Evolutionary conservation across 30 jellyfish, hydroid and myxozoan genomes (phyloP).

Genomic region (Cassiopea xamachana): DNA sequence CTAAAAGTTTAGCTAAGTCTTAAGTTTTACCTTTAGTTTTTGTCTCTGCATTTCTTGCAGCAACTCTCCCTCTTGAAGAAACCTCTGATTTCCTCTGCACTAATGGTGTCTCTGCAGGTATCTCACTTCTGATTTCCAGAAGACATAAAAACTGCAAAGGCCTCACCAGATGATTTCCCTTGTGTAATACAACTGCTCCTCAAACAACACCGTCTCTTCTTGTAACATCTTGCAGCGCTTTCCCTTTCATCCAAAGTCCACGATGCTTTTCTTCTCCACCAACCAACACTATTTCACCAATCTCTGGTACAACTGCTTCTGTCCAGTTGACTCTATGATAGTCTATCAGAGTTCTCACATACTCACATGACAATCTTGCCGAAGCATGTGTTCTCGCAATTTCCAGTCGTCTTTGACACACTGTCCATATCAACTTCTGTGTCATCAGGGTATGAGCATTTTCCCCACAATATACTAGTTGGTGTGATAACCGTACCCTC

Average conservation of each 20-base stretch:
- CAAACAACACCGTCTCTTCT: slow-evolving; percentile 53
- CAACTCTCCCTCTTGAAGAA: slow-evolving; percentile 21
- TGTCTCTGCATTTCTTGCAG: slow-evolving; percentile 37
- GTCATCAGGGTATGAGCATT: slow-evolving; percentile 42
- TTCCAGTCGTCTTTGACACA: slow-evolving; percentile 47
- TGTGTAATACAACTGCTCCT: slow-evolving; percentile 52
- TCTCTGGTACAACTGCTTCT: slow-evolving; percentile 28
- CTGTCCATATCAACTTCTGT: slow-evolving; percentile 13
- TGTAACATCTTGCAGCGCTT: slow-evolving; percentile 31
- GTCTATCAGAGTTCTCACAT: slow-evolving; percentile 41
- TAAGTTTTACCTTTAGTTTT: slow-evolving; percentile 13
- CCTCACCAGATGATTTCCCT: slow-evolving; percentile 63
- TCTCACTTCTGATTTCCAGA: slow-evolving; percentile 57
- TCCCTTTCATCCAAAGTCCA: slow-evolving; percentile 66
- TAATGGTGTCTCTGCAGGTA: slow-evolving; percentile 37
- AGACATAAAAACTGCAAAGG: slow-evolving; percentile 56
- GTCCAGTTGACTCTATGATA: slow-evolving; percentile 35
- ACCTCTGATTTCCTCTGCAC: slow-evolving; percentile 26
- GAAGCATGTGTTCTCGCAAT: slow-evolving; percentile 56
- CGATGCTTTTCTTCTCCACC: slow-evolving; percentile 48
- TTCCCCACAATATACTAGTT: slow-evolving; percentile 58
- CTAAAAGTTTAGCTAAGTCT: slow-evolving; percentile 26
- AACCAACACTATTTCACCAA: slow-evolving; percentile 55
- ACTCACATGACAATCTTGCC: slow-evolving; percentile 53
- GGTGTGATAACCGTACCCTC: slow-evolving; percentile 61